Percentiles rank a stretch among this genome's conserved stretches.
phyloP scores from a whole-genome alignment of 2,113 vertebrate genomes.

The Osmerus mordax region DNA sequence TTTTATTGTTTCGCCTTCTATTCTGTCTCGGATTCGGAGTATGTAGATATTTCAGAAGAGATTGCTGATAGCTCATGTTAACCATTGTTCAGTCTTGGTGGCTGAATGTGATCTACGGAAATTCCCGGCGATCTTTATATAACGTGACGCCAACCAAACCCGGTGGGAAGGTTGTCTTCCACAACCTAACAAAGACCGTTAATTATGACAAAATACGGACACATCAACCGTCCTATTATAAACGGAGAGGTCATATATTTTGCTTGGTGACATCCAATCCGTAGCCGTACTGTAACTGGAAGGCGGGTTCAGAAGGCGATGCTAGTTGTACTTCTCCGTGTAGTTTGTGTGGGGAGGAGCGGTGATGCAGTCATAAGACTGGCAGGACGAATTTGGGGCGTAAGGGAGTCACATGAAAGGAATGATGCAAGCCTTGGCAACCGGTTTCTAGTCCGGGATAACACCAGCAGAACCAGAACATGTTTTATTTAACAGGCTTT shows the following conservation, averaged over 20 bases:
- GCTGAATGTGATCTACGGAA: constrained; percentile 79
- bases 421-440: constrained; percentile 86
- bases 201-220: neutral
- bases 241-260: constrained; percentile 48
- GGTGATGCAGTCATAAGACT: constrained; percentile 82
- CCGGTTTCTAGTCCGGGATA: constrained; percentile 80
- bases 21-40: constrained; percentile 72
- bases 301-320: constrained; percentile 20
- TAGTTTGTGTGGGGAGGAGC: constrained; percentile 74
- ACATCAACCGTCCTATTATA: constrained; percentile 26
- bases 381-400: constrained; percentile 83
- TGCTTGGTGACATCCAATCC: constrained; percentile 78
- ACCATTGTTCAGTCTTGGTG: constrained; percentile 81
- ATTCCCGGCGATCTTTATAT: constrained; percentile 80
- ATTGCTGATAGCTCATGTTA: constrained; percentile 80
- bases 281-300: fast-evolving
- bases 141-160: constrained; percentile 71
- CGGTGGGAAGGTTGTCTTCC: constrained; percentile 41
- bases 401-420: constrained; percentile 84
- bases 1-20: constrained; percentile 77
- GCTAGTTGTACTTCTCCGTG: constrained; percentile 53
- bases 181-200: constrained; percentile 40
- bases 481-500: constrained; percentile 82
- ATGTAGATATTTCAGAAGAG: constrained; percentile 76
- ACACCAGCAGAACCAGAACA: constrained; percentile 79